Evolutionary conservation across 2,888 invertebrate species (phyloP).

Genomic region (Antheraea yamamai): DNA sequence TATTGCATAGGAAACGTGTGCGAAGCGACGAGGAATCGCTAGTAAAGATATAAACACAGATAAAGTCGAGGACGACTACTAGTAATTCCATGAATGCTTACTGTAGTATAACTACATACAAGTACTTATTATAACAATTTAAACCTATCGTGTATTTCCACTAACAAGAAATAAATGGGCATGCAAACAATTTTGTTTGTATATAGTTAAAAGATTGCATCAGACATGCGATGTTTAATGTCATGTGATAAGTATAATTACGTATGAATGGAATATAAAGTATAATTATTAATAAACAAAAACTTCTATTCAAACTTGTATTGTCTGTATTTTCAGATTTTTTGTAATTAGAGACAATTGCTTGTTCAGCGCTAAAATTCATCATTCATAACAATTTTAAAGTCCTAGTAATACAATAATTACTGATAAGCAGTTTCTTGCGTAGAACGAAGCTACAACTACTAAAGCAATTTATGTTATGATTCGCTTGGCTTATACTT

Average conservation of each 20-base stretch:
- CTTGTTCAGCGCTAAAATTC: not conserved
- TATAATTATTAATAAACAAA: not conserved
- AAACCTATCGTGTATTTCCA: not conserved
- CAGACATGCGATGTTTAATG: not conserved
- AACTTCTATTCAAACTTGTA: not conserved
- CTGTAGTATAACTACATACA: not conserved
- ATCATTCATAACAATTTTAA: not conserved
- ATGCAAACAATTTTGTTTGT: slow-evolving; percentile 1
- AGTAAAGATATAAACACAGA: too few relatives aligned
- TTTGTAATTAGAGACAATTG: not conserved
- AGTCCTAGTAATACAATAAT: not conserved
- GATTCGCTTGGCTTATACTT: not conserved
- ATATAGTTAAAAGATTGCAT: not conserved
- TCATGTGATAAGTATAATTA: slow-evolving; percentile 1
- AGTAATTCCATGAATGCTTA: not conserved
- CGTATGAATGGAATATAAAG: not conserved
- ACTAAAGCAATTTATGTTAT: not conserved
- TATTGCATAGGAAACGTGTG: too few relatives aligned
- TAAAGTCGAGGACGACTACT: not conserved
- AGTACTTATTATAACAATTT: not conserved
- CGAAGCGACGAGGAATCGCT: too few relatives aligned
- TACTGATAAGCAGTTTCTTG: not conserved
- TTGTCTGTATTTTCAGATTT: not conserved
- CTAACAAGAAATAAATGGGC: not conserved
- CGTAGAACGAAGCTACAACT: not conserved